Evolutionary conservation across 2,888 invertebrate genomes (phyloP).

Genomic region (Idaea dimidiata): DNA sequence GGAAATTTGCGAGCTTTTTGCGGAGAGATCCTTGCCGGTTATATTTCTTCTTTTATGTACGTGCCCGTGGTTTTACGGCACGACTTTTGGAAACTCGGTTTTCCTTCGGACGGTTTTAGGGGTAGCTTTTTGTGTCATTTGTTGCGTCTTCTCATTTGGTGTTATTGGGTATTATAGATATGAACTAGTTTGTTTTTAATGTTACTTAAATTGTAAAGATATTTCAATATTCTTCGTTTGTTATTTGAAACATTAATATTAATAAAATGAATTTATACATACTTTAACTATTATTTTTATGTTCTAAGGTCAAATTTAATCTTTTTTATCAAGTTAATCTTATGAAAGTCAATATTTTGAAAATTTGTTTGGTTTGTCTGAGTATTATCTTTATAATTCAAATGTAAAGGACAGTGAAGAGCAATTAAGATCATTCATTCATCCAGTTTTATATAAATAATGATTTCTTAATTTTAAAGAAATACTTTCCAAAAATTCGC

Average conservation of each 20-base stretch:
- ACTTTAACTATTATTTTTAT: no score
- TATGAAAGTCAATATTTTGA: background rate
- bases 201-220: no score
- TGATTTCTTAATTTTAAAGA: no score
- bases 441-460: no score
- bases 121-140: background rate
- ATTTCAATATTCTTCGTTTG: no score
- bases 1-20: slow-evolving; percentile 80
- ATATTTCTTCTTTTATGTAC: slow-evolving; percentile 63
- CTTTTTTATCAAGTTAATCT: background rate
- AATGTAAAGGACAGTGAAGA: background rate
- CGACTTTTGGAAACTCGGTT: slow-evolving; percentile 16
- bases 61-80: slow-evolving; percentile 43
- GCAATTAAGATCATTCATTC: background rate
- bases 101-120: background rate
- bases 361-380: background rate
- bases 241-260: no score
- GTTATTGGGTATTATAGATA: no score
- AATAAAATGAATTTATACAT: no score
- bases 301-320: background rate
- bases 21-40: slow-evolving; percentile 68
- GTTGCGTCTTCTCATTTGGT: no score
- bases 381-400: background rate
- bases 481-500: no score
- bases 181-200: no score